Base-by-base conservation (phyloP, 2,888 invertebrate species). In the Caenorhabditis drosophilae region DNA sequence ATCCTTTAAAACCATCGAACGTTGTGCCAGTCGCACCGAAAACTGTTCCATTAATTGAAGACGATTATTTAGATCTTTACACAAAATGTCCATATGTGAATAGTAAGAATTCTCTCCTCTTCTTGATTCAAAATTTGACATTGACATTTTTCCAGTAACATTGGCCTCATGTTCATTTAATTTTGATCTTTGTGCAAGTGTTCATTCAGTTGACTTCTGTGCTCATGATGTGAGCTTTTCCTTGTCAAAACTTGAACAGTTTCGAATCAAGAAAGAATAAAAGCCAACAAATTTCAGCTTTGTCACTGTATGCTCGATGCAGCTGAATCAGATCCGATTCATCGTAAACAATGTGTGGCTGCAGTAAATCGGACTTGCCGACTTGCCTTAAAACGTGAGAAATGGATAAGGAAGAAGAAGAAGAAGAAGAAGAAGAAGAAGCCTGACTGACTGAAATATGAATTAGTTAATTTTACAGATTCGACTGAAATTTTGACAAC, bases 81-180 rank as follows among this genome's bases (percentile, higher is more conserved):
- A 18, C 38, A 11, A 41, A 20, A 20, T 70, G 70, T 49, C 67
- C 70, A 4, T 49, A 38, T 31, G 64, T 58, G 1, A 70, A 70
- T 38, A 62, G 68, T 68, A 15, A 48, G 68, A 27, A 7, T 11
- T n/a, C n/a, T n/a, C n/a, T n/a, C n/a, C n/a, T n/a, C n/a, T n/a
- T n/a, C n/a, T n/a, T n/a, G n/a, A n/a, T n/a, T n/a, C n/a, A n/a
- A n/a, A n/a, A n/a, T n/a, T n/a, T 26, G 25, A 23, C 49, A 16
- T 41, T 6, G 27, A n/a, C 2, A 11, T 47, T 69, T 47, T 69
- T 68, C 2, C 58, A 69, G 69, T 66, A 7, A 68, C 67, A 6
- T 34, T 63, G 11, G 68, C 72, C 7, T 72, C 72, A 4, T 72
- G 72, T 35, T 46, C 72, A 1, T 20, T 46, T 23, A 58, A 68